A percentile compares a stretch with the other conserved stretches of the same genome.
phyloP scores from a whole-genome alignment of 2,888 invertebrate genomes.

The Dastarcus helophoroides region DNA sequence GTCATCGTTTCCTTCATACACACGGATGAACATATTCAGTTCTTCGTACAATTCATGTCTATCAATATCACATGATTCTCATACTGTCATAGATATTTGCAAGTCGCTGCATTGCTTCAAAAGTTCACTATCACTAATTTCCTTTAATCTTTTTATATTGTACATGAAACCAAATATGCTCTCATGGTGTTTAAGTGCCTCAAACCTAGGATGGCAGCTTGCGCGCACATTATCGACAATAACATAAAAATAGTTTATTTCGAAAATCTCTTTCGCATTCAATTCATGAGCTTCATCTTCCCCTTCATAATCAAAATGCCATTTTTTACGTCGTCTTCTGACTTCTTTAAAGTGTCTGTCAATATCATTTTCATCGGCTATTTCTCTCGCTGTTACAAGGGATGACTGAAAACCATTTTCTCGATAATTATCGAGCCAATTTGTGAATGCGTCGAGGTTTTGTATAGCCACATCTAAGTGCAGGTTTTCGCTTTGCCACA shows the following conservation, averaged over 20 bases:
- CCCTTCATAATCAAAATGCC: conserved; percentile 16
- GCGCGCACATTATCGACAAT: conserved; percentile 11
- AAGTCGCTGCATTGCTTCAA: conserved; percentile 9
- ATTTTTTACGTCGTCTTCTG: conserved; percentile 6
- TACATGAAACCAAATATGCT: conserved; percentile 10
- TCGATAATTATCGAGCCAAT: conserved; percentile 2
- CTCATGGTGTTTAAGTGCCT: conserved; percentile 9
- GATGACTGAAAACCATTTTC: conserved; percentile 2
- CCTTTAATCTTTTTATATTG: conserved; percentile 10
- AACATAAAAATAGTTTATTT: conserved; percentile 7
- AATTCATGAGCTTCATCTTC: conserved; percentile 18
- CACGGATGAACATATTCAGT: conserved; percentile 18
- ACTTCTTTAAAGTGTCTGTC: conserved; percentile 6
- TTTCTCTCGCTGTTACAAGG: conserved; percentile 5
- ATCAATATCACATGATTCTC: conserved; percentile 9
- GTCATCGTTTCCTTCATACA: conserved; percentile 16
- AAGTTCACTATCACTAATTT: conserved; percentile 15
- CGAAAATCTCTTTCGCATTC: conserved; percentile 13
- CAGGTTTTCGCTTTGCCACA: conserved; percentile 2
- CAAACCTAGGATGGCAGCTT: conserved; percentile 14
- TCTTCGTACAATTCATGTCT: conserved; percentile 13
- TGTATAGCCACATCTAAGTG: conserved; percentile 2
- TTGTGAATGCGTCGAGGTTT: background rate
- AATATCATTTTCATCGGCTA: conserved; percentile 1
- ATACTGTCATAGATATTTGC: conserved; percentile 7